Base-by-base conservation (phyloP, 2,888 invertebrate genomes). In the Sylvicola fuscatus region DNA sequence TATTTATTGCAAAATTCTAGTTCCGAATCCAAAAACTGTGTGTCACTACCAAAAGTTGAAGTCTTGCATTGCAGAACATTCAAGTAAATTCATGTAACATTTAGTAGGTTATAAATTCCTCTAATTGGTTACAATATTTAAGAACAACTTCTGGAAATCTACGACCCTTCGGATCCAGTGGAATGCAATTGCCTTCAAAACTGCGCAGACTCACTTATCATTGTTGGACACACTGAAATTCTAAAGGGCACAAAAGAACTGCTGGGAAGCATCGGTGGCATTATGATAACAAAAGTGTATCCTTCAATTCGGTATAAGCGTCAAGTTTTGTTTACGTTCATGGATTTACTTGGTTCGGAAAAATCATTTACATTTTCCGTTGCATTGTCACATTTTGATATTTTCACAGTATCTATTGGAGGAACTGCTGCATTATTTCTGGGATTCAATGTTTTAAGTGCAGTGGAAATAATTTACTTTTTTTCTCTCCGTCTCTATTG, bases 401-500 rank as follows among this genome's bases (percentile, higher is more conserved):
- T 29, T 37, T 37, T 54, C 59, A 6, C 53, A 79, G 78, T 79
- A 42, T 70, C 73, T 7, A 71, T 82, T 3, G 81, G 82, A n/a
- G 77, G 80, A 16, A 77, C 79, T 55, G 78, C 76, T 1, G 81
- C 81, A 0, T 56, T 82, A 3, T 79, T 80, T 51, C 62, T 81
- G 4, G 82, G 82, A 17, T 78, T 77, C 48, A 81, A 79, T 44
- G 72, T 81, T 1, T 60, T 82, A 27, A 79, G 81, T 40, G 70
- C 77, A 44, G 67, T 76, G 44, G 82, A 82, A 54, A 68, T 82
- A 14, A 45, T 78, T 2, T 81, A 81, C 47, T 80, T 73, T 44
- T 65, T 72, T 33, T 70, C 73, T 0, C 47, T 81, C 21, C 64
- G 75, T 2, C 55, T 79, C 7, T 56, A 67, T 40, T 75, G 72